These are phyloP conservation scores for Meandrina meandrites DNA, from an alignment of 92 coral and sea anemone species.

Conservation along the genomic window DNA sequence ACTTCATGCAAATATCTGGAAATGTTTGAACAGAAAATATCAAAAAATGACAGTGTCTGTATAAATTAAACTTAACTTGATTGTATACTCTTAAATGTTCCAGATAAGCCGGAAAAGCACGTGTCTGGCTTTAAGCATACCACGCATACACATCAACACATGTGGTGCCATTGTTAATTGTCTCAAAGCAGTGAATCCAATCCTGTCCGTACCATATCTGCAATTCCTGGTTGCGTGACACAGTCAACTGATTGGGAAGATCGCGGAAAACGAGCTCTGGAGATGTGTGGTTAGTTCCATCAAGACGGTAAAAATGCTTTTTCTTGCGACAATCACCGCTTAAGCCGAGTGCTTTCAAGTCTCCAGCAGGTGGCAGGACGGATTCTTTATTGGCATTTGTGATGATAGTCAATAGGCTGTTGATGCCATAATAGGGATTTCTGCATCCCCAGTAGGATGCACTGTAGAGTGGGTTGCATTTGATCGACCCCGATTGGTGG, in stretches of 20 bases:
- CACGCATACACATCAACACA: neutral
- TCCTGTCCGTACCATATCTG: conserved; percentile 14
- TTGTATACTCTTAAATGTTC: no score
- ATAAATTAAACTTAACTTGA: no score
- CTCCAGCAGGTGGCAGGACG: neutral
- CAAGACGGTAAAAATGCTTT: neutral
- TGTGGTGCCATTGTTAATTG: neutral
- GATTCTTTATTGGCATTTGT: neutral
- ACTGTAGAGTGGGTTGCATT: neutral
- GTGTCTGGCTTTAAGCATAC: neutral
- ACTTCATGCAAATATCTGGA: no score
- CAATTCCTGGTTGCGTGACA: neutral
- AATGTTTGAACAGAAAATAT: no score
- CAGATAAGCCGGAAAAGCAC: no score
- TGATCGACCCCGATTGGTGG: neutral
- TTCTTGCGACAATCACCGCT: neutral
- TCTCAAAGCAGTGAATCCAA: neutral
- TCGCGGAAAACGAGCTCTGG: neutral
- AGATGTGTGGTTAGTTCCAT: neutral
- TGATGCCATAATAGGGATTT: neutral
- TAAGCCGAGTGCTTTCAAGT: neutral
- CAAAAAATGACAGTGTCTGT: no score
- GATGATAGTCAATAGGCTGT: neutral
- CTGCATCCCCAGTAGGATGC: conserved; percentile 1
- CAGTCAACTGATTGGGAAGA: neutral